Base-by-base conservation (phyloP, 2,113 vertebrate genomes). In the Alligator sinensis region DNA sequence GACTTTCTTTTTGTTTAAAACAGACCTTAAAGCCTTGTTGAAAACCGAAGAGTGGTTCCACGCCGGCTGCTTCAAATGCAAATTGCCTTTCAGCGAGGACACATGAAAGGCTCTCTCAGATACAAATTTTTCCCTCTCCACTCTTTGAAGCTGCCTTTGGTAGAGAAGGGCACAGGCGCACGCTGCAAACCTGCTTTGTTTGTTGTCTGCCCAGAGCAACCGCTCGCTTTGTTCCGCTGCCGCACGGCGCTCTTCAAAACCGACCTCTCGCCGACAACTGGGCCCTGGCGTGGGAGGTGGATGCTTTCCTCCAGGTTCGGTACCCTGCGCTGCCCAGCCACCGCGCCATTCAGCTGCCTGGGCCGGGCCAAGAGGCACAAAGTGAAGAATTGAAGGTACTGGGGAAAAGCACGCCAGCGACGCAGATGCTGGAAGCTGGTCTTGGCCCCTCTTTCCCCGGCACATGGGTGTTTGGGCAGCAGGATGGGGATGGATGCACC, bases 31-130 rank as follows among this genome's bases (percentile, higher is more conserved):
- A 87, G 92, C 85, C 28, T n/a, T 82, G 47, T 5, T 57, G 77
- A 11, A 75, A 80, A 82, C 75, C 85, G 88, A 77, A 82, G n/a
- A n/a, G 78, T 4, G 25, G 62, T 82, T 83, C 3, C 2, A 0
- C 30, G 75, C 86, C 47, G 86, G 74, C 78, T 93, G 83, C 95
- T 92, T 92, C 88, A 96, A 97, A 95, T 90, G 95, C 90, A 95
- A 87, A 97, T 78, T 60, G 79, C 77, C 38, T 87, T 59, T 83
- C 13, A 0, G 54, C 90, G 5, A 79, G 92, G 63, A 92, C 85
- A 82, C 60, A 68, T 25, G 74, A 86, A 96, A 94, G 83, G 84
- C 82, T 77, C 27, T 2, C 91, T 70, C 60, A 30, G 25, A 80
- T 22, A 54, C 9, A 62, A 86, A 58, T 30, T 3, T 10, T 84